Conservation (phyloP, 2,113 vertebrate species). For the Maccullochella peelii region DNA sequence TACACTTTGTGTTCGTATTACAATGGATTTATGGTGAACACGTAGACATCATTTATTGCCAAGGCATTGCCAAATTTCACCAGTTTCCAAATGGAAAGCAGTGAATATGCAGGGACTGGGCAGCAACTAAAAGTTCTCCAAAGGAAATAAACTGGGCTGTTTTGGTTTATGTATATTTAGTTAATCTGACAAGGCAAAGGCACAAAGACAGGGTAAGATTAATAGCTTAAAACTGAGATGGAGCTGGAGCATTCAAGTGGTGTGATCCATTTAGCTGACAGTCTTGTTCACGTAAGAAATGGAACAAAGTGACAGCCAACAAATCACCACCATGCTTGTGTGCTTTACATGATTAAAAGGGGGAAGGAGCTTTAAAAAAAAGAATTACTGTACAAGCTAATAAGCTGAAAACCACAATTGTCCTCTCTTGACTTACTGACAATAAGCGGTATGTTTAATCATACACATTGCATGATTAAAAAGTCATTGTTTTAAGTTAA, state of each 20-base stretch:
- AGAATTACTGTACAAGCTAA: neutral
- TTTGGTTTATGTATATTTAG: neutral
- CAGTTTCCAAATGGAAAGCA: neutral
- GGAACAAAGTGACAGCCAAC: slow-evolving; percentile 20
- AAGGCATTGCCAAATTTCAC: neutral
- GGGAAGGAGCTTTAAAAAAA: neutral
- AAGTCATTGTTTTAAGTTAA: neutral
- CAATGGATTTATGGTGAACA: neutral
- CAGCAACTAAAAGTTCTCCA: neutral
- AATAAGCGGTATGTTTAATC: neutral
- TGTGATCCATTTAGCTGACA: slow-evolving; percentile 16
- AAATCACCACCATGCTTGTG: slow-evolving; percentile 9
- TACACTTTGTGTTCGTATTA: neutral
- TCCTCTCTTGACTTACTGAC: neutral
- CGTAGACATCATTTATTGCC: neutral
- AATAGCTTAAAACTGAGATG: neutral
- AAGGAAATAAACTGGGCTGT: neutral
- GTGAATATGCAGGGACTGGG: neutral
- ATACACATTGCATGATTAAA: neutral
- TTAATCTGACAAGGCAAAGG: neutral
- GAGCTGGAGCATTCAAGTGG: neutral
- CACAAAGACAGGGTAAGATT: slow-evolving; percentile 18
- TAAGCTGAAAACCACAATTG: neutral
- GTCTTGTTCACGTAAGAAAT: neutral
- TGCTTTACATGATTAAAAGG: slow-evolving; percentile 11